Conservation (phyloP, 1,140 invertebrate genomes). For the Ganaspis sp. region DNA sequence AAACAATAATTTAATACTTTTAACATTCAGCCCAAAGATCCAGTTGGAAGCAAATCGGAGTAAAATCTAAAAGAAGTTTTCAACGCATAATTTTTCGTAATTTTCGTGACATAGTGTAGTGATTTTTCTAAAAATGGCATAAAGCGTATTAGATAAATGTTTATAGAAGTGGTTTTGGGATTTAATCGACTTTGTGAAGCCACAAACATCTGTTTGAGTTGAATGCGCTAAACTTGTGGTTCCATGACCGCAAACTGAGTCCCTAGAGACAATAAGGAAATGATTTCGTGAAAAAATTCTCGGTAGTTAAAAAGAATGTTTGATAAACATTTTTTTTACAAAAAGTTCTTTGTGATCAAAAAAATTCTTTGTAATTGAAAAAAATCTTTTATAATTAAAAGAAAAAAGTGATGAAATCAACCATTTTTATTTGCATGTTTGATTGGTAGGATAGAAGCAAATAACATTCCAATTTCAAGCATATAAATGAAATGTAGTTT, state of each 20-base stretch:
- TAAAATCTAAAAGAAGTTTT: no score
- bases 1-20: no score
- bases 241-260: conserved; percentile 8
- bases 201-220: conserved; percentile 9
- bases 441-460: no score
- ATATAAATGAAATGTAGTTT: neutral
- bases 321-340: no score
- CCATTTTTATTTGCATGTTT: no score
- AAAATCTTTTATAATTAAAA: no score
- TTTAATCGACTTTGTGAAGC: conserved; percentile 5
- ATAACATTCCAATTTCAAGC: neutral
- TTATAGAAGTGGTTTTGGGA: neutral
- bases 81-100: neutral
- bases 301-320: neutral
- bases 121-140: neutral
- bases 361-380: no score
- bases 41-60: no score
- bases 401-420: no score
- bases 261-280: neutral
- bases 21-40: no score
- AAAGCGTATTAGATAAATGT: neutral
- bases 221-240: neutral
- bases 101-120: no score
- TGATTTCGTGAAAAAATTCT: neutral
- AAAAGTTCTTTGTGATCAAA: no score